Conservation (phyloP, 2,113 vertebrate species). For the Acanthochromis polyacanthus region DNA sequence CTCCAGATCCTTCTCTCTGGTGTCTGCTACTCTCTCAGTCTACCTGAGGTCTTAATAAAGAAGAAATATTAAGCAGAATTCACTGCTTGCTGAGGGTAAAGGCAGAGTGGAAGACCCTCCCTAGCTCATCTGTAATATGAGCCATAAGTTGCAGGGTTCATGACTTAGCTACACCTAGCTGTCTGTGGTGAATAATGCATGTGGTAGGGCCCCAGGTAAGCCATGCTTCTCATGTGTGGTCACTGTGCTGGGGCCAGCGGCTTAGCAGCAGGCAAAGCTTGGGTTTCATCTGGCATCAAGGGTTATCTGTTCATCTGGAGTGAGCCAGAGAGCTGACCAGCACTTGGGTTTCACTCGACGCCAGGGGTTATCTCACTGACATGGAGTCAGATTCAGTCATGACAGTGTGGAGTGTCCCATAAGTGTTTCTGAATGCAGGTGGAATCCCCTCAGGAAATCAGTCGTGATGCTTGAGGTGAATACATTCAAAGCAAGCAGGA, state of each 20-base stretch:
- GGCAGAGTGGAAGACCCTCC: slow-evolving; percentile 14
- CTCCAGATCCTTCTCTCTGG: background rate
- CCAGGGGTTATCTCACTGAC: slow-evolving; percentile 3
- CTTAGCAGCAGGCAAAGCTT: background rate
- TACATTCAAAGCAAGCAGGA: background rate
- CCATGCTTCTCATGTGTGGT: slow-evolving; percentile 41
- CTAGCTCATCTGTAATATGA: slow-evolving; percentile 54
- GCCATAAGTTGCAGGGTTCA: slow-evolving; percentile 21
- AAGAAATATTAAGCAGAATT: slow-evolving; percentile 26
- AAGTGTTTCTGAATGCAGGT: slow-evolving; percentile 23
- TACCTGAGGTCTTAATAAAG: slow-evolving; percentile 19
- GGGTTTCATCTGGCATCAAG: slow-evolving; percentile 56
- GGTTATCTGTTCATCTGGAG: slow-evolving; percentile 54
- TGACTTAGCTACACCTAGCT: slow-evolving; percentile 42
- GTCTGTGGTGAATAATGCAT: slow-evolving; percentile 69
- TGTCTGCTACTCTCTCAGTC: background rate
- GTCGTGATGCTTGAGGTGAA: background rate
- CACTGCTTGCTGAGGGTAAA: slow-evolving; percentile 1
- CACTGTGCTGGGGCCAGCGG: slow-evolving; percentile 24
- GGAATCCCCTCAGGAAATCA: slow-evolving; percentile 33
- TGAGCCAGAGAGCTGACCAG: slow-evolving; percentile 26
- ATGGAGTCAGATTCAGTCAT: slow-evolving; percentile 26
- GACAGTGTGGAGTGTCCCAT: slow-evolving; percentile 32
- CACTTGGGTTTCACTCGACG: slow-evolving; percentile 41
- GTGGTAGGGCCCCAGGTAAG: slow-evolving; percentile 10